Percentiles rank a stretch among this genome's conserved stretches.
Conservation (phyloP, 2,797 vertebrate species). For the Spinibarbus caldwelli region DNA sequence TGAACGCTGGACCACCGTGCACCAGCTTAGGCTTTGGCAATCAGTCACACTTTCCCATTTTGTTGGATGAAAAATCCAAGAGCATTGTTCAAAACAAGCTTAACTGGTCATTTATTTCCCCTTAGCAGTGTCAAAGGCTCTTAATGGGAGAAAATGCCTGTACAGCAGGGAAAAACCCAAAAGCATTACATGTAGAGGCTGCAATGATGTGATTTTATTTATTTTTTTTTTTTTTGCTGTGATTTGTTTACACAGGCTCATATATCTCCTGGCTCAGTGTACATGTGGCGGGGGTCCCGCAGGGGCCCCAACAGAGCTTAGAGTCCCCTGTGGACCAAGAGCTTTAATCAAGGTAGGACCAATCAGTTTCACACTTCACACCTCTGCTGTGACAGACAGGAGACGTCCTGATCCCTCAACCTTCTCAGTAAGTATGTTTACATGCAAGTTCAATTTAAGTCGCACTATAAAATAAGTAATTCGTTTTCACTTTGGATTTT, state of each 20-base stretch:
- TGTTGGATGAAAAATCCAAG: slow-evolving; percentile 14
- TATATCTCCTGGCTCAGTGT: slow-evolving; percentile 64
- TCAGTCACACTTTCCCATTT: slow-evolving; percentile 7
- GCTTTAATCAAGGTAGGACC: slow-evolving; percentile 71
- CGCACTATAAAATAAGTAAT: not conserved
- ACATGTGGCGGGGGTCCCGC: slow-evolving; percentile 67
- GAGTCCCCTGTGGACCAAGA: slow-evolving; percentile 59
- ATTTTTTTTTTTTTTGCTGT: slow-evolving; percentile 60
- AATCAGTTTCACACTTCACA: slow-evolving; percentile 16
- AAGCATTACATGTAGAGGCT: slow-evolving; percentile 64
- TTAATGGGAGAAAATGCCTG: slow-evolving; percentile 64
- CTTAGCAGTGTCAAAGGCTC: slow-evolving; percentile 52
- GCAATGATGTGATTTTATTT: slow-evolving; percentile 63
- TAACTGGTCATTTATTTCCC: slow-evolving; percentile 43
- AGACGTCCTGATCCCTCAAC: not conserved
- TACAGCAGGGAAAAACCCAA: slow-evolving; percentile 67
- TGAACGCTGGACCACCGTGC: not conserved
- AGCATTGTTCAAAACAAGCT: not conserved
- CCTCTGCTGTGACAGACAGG: not conserved
- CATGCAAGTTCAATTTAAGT: not conserved
- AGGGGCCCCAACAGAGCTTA: slow-evolving; percentile 52
- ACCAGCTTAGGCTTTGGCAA: not conserved
- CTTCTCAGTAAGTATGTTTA: not conserved
- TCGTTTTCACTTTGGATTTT: not conserved
- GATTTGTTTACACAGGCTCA: slow-evolving; percentile 80